Conservation (phyloP, 1,140 invertebrate genomes). For the Hylaeus volcanicus region DNA sequence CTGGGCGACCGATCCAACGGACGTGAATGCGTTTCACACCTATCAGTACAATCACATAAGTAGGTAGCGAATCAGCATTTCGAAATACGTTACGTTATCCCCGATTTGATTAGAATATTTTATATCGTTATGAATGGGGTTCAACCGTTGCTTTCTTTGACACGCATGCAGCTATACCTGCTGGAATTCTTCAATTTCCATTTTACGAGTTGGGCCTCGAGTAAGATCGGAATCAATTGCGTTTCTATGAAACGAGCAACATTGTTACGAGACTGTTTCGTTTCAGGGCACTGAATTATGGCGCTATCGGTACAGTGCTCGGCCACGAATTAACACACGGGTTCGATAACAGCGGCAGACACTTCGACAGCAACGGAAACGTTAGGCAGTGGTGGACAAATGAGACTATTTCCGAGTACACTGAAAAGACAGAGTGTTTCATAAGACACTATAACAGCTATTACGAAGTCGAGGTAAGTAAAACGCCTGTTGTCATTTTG, state of each 20-base stretch:
- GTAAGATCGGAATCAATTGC: conserved; percentile 67
- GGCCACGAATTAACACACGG: conserved; percentile 94
- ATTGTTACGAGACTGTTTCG: neutral
- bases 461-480: conserved; percentile 78
- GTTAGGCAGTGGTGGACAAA: conserved; percentile 93
- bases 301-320: conserved; percentile 88
- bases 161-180: conserved; percentile 85
- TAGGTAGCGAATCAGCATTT: conserved; percentile 76
- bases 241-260: neutral
- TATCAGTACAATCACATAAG: conserved; percentile 88
- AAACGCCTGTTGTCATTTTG: too few relatives aligned
- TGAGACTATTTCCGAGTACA: conserved; percentile 84
- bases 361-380: conserved; percentile 88
- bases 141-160: neutral
- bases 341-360: conserved; percentile 89
- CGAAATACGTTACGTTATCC: neutral
- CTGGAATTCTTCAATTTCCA: conserved; percentile 88
- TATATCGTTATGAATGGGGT: neutral
- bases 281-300: conserved; percentile 90
- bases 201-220: conserved; percentile 81
- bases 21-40: conserved; percentile 88
- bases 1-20: conserved; percentile 86
- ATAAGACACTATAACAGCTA: conserved; percentile 93
- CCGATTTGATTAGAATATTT: neutral
- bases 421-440: conserved; percentile 91